Evolutionary conservation across 2,888 invertebrate species (phyloP).

Genomic region (Pachydiplax longipennis): DNA sequence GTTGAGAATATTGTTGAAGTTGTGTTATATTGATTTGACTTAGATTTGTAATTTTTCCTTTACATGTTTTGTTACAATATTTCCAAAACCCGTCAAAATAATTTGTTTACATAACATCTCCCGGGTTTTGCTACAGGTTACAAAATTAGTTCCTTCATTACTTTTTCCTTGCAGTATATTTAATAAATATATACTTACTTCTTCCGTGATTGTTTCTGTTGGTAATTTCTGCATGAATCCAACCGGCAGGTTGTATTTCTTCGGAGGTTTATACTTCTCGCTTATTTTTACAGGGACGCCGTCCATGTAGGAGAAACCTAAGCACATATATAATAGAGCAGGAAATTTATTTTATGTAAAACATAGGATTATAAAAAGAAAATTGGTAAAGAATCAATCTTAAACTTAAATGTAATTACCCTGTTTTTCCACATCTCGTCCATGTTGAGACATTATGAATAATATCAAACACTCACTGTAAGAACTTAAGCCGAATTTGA

Average conservation of each 20-base stretch:
- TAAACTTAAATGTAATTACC: not conserved
- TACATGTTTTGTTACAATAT: too few relatives aligned
- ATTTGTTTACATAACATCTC: too few relatives aligned
- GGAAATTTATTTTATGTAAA: not conserved
- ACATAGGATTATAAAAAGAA: not conserved
- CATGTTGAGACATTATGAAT: conserved; percentile 30
- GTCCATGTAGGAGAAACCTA: conserved; percentile 69
- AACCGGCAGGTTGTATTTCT: conserved; percentile 69
- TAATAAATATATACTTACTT: conserved; percentile 51
- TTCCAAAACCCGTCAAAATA: too few relatives aligned
- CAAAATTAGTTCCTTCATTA: too few relatives aligned
- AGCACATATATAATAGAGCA: not conserved
- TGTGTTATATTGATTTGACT: too few relatives aligned
- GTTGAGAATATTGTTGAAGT: too few relatives aligned
- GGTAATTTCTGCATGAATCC: conserved; percentile 62
- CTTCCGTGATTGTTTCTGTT: conserved; percentile 51
- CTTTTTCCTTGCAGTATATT: not conserved
- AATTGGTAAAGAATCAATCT: not conserved
- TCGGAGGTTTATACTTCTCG: conserved; percentile 84
- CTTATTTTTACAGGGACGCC: conserved; percentile 88
- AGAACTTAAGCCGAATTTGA: not conserved
- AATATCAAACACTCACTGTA: not conserved
- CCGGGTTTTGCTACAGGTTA: too few relatives aligned
- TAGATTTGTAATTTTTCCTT: too few relatives aligned
- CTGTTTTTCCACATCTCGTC: conserved; percentile 22